Evolutionary conservation across 2,797 vertebrate species (phyloP).

Genomic region (Pangasius krempfi): DNA sequence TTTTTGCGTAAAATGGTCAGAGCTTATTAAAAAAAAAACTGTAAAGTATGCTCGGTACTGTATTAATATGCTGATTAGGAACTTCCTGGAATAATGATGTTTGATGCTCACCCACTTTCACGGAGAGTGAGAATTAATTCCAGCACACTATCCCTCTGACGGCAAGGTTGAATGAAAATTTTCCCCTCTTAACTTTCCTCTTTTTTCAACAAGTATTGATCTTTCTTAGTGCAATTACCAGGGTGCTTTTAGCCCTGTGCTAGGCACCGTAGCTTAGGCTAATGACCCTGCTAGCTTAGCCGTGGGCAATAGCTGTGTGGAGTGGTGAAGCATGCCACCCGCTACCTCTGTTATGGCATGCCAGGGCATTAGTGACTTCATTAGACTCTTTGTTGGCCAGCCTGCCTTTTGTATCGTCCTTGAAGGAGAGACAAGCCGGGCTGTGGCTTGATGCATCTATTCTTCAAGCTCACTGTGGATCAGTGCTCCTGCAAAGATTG

Average conservation of each 20-base stretch:
- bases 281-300: conserved; percentile 65
- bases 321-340: conserved; percentile 71
- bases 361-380: conserved; percentile 79
- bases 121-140: conserved; percentile 65
- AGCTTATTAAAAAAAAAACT: conserved; percentile 68
- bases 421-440: conserved; percentile 69
- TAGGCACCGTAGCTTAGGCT: conserved; percentile 68
- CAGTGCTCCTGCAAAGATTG: conserved; percentile 54
- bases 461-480: conserved; percentile 67
- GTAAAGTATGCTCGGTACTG: conserved; percentile 57
- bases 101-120: conserved; percentile 64
- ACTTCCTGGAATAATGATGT: conserved; percentile 72
- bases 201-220: conserved; percentile 67
- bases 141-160: conserved; percentile 56
- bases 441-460: conserved; percentile 64
- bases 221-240: conserved; percentile 63
- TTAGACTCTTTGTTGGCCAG: conserved; percentile 76
- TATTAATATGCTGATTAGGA: conserved; percentile 79
- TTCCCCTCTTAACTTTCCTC: conserved; percentile 45
- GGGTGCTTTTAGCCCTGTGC: conserved; percentile 59
- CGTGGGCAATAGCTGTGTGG: conserved; percentile 63
- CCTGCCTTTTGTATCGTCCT: conserved; percentile 72
- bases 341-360: conserved; percentile 74
- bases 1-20: conserved; percentile 67
- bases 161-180: conserved; percentile 55